Base-by-base conservation (phyloP, 2,888 invertebrate genomes). In the Lithophane leautieri region DNA sequence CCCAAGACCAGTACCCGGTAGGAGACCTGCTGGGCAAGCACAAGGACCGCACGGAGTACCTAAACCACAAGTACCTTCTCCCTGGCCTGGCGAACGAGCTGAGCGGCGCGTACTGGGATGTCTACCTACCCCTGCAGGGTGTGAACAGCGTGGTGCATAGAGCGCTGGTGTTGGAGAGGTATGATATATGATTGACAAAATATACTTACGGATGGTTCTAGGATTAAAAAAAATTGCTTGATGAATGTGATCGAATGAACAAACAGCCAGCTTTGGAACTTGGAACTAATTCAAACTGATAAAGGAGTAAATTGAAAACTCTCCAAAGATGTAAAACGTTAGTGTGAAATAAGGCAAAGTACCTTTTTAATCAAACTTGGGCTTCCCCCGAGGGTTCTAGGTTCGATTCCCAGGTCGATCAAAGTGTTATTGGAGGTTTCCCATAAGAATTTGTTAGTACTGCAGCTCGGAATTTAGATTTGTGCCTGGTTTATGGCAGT, bases 21-120 rank as follows among this genome's bases (percentile, higher is more conserved):
- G 99, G 99, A 0, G 99, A 99, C 91, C 94, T 99, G 19, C 98
- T 98, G 72, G 99, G 99, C 34, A 99, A 99, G 94, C 97, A 98
- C 82, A 97, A 98, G 85, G 97, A 97, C 22, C 97, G 98, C 75
- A 98, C 98, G 56, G 97, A 97, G 89, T 97, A 97, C 84, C 95
- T 97, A 65, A 97, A 97, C 91, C 98, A 97, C 89, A 97, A 97
- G 87, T 97, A 97, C 88, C 95, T 98, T 44, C 95, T 98, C 67
- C 97, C 97, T 0, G 98, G 97, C 2, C 93, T 97, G 56, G 98
- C 98, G 66, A 97, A 97, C 72, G 98, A 98, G 93, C 96, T 98
- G 22, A 97, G 97, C 82, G 98, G 98, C 0, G 93, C 97, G 56
- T 98, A 98, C 91, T 98, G 98, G 97, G 99, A 99, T 92, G 97